These are phyloP conservation scores for Stomatorhinus walkeri DNA, from an alignment of 2,797 vertebrate genomes.

Conservation along the genomic window DNA sequence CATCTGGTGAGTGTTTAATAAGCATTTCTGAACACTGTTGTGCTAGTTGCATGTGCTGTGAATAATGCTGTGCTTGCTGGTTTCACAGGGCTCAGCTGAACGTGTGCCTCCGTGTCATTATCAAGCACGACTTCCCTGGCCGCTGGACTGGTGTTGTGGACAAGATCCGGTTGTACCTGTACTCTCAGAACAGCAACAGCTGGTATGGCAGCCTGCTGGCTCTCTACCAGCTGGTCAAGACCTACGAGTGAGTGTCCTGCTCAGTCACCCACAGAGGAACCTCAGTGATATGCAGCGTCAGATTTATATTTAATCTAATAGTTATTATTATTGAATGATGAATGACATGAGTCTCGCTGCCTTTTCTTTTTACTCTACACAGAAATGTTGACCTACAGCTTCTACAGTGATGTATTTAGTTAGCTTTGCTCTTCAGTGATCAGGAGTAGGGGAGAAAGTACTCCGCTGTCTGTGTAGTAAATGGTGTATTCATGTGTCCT, in stretches of 20 bases:
- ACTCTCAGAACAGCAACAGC: constrained; percentile 78
- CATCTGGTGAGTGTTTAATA: not conserved
- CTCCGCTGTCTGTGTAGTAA: not conserved
- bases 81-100: constrained; percentile 80
- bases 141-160: constrained; percentile 93
- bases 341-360: not conserved
- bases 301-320: not conserved
- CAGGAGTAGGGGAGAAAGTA: not conserved
- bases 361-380: not conserved
- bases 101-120: constrained; percentile 87
- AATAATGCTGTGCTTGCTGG: not conserved
- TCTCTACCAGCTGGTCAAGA: constrained; percentile 94
- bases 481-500: not conserved
- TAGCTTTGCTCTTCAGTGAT: not conserved
- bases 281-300: not conserved
- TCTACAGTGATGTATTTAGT: not conserved
- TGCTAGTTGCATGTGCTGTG: not conserved
- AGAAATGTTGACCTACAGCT: not conserved
- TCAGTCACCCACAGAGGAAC: not conserved
- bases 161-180: constrained; percentile 82
- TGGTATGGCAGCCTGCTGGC: constrained; percentile 92
- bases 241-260: constrained; percentile 83
- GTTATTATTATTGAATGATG: not conserved
- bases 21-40: not conserved
- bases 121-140: constrained; percentile 92